phyloP scores from a whole-genome alignment of 1,140 invertebrate genomes.

The Wasmannia auropunctata region DNA sequence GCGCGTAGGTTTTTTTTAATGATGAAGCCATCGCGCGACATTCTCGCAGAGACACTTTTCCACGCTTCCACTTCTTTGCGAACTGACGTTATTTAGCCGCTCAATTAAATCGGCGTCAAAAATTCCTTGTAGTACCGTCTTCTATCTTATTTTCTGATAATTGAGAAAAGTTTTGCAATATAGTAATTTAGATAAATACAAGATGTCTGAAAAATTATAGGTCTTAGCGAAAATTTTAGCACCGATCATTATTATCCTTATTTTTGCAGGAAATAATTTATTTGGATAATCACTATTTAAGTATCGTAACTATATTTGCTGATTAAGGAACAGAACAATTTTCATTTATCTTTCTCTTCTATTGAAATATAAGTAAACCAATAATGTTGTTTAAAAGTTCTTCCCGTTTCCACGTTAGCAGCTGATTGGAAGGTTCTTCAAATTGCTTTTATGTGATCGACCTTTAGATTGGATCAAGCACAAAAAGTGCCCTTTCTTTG shows the following conservation, averaged over 20 bases:
- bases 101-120: slow-evolving; percentile 35
- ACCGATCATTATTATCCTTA: not conserved
- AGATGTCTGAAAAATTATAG: not conserved
- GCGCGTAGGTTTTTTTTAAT: slow-evolving; percentile 35
- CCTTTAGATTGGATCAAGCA: not conserved
- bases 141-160: not conserved
- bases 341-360: not conserved
- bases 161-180: not conserved
- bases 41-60: slow-evolving; percentile 3
- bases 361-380: not conserved
- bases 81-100: not conserved
- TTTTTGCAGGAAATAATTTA: not conserved
- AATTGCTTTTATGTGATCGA: slow-evolving; percentile 14
- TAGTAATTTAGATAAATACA: not conserved
- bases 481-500: not conserved
- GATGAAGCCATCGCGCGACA: slow-evolving; percentile 20
- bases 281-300: not conserved
- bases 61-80: not conserved
- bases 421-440: not conserved
- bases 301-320: not conserved
- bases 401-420: not conserved
- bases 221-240: not conserved
- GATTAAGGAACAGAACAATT: not conserved
- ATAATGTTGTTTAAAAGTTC: not conserved
- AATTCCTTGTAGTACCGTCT: not conserved